Evolutionary conservation across 2,113 vertebrate species (phyloP), one percentile per base, ranked within the genome.

Genomic region (Cynocephalus volans): DNA sequence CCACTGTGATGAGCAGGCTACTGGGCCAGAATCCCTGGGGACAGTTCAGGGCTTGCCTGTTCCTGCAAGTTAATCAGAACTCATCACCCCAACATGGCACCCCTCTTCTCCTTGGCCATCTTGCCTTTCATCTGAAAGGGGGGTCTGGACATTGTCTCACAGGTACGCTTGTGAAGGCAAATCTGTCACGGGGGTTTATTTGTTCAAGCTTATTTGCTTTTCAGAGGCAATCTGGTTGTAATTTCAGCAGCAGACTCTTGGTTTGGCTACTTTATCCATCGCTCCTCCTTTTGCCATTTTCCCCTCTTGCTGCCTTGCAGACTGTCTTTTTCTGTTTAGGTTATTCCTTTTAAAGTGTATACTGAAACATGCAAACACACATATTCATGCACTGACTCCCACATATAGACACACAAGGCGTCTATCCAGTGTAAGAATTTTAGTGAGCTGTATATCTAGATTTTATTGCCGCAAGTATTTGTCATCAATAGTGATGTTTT

Each of bases 181-280:
- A 75, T 21, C 90, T 88, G 50, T 33, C 26, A 24, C 75, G 83
- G 87, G 83, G 19, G 0, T 90, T 96, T 93, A 58, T 72, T 93
- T 95, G 87, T 48, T 60, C 48, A 95, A 83, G 91, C 85, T 96
- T 90, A 50, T 88, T 17, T 70, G 36, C 28, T 96, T 87, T 90
- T 93, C 96, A 54, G 83, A 45, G 96, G 95, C 96, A 97, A 96
- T 96, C 94, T 83, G 95, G 95, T 96, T 95, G 95, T 48, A 91
- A 89, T 98, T 98, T 98, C 96, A 97, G 97, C 45, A 58, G 77
- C 0, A 3, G 36, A 70, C 60, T 76, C 89, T 81, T 14, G 21
- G 73, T 41, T 21, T 94, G 95, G 95, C 96, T 96, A 0, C 95
- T 97, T 97, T 60, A 90, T 67, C 92, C 88, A 48, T 94, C 50